A percentile compares a stretch with the other conserved stretches of the same genome.
phyloP scores from a whole-genome alignment of 2,113 vertebrate species.

The Prunella himalayana region DNA sequence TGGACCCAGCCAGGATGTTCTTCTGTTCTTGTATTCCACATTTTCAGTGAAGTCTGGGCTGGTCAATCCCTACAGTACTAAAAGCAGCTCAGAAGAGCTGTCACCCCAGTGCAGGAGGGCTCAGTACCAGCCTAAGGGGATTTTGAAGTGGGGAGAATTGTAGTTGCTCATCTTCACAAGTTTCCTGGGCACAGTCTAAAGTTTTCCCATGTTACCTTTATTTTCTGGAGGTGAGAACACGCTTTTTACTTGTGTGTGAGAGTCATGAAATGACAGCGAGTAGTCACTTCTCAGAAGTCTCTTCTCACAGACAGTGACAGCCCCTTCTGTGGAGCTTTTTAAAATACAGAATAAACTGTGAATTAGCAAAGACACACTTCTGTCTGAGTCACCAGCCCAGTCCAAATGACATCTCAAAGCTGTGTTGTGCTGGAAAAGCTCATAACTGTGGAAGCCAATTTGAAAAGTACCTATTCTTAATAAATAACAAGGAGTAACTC shows the following conservation, averaged over 20 bases:
- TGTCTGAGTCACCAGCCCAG: not conserved
- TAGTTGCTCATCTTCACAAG: not conserved
- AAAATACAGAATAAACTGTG: not conserved
- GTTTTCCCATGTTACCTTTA: not conserved
- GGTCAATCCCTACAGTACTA: not conserved
- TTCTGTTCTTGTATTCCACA: not conserved
- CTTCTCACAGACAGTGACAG: not conserved
- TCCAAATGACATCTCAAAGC: not conserved
- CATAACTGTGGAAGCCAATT: not conserved
- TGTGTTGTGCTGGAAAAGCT: not conserved
- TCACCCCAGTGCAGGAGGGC: not conserved
- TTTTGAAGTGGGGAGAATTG: not conserved
- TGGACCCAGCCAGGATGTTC: not conserved
- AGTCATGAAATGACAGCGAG: not conserved
- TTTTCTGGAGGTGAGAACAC: not conserved
- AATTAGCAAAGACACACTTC: slow-evolving; percentile 3
- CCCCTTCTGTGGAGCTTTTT: slow-evolving; percentile 3
- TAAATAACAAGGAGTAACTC: not conserved
- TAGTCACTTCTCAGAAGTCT: not conserved
- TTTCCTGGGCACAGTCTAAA: not conserved
- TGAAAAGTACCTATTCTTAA: not conserved
- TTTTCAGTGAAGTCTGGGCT: not conserved
- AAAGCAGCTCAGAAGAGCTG: not conserved
- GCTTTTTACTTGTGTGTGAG: not conserved
- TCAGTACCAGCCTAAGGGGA: not conserved